These are phyloP conservation scores for Neofelis nebulosa DNA, from an alignment of 2,113 vertebrate genomes.

Conservation along the genomic window DNA sequence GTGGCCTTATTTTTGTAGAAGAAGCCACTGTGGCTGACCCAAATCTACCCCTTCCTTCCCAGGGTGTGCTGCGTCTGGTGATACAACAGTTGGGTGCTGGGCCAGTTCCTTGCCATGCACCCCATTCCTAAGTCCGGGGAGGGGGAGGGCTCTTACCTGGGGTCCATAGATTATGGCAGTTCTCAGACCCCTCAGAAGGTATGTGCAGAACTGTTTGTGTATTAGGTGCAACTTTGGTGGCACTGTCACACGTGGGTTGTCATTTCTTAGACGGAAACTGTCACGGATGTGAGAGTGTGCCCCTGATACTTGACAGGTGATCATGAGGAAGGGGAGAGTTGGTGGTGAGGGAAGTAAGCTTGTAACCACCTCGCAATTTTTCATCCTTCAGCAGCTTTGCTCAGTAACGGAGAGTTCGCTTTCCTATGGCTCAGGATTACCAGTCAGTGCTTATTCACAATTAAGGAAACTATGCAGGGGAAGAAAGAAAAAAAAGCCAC, in stretches of 20 bases:
- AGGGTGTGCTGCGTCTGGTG: rapidly evolving
- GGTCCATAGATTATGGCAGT: rapidly evolving
- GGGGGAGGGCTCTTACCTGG: background rate
- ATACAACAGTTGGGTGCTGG: no score
- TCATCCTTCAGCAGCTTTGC: rapidly evolving
- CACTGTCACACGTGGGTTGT: background rate
- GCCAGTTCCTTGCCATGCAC: background rate
- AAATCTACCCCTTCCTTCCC: background rate
- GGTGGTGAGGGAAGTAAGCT: background rate
- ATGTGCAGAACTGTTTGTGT: background rate
- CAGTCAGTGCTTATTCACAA: background rate
- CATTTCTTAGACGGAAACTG: background rate
- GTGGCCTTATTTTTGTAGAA: background rate
- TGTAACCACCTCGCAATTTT: no score
- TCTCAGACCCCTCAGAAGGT: background rate
- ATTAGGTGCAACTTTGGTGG: background rate
- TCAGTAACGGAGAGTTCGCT: no score
- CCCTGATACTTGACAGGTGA: background rate
- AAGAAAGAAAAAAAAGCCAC: background rate
- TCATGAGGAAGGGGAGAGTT: no score
- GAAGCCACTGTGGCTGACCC: background rate
- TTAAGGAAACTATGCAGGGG: background rate
- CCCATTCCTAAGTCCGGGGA: background rate
- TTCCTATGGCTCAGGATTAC: background rate
- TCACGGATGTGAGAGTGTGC: rapidly evolving